Evolutionary conservation across 2,797 vertebrate genomes (phyloP).

Genomic region (Brachyrhaphis roseni): DNA sequence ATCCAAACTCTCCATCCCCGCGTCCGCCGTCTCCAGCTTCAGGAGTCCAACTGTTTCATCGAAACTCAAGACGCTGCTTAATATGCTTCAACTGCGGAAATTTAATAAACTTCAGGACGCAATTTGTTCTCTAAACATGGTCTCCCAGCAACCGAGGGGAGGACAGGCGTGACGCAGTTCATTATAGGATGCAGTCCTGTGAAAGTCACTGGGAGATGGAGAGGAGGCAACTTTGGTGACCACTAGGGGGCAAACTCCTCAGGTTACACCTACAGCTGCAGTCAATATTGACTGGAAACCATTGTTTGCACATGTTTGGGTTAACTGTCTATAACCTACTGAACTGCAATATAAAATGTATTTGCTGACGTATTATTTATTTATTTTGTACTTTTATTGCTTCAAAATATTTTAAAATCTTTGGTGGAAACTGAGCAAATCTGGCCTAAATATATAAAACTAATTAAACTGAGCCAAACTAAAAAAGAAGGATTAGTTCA

Average conservation of each 20-base stretch:
- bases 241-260: neutral
- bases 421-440: neutral
- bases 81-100: slow-evolving; percentile 58
- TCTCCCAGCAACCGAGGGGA: slow-evolving; percentile 73
- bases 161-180: neutral
- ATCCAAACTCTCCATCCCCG: slow-evolving; percentile 40
- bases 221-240: neutral
- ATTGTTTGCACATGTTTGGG: neutral
- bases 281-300: neutral
- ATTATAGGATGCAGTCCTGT: neutral
- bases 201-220: slow-evolving; percentile 4
- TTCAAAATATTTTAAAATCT: neutral
- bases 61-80: slow-evolving; percentile 13
- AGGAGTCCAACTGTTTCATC: slow-evolving; percentile 37
- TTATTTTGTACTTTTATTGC: neutral
- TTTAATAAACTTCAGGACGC: slow-evolving; percentile 73
- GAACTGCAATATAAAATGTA: neutral
- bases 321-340: neutral
- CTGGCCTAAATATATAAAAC: neutral
- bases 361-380: neutral
- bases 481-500: neutral
- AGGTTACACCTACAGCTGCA: neutral
- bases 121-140: slow-evolving; percentile 74
- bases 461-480: neutral
- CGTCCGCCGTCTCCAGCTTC: slow-evolving; percentile 17